These are phyloP conservation scores for Allobates femoralis DNA, from an alignment of 2,797 vertebrate genomes.

Conservation along the genomic window DNA sequence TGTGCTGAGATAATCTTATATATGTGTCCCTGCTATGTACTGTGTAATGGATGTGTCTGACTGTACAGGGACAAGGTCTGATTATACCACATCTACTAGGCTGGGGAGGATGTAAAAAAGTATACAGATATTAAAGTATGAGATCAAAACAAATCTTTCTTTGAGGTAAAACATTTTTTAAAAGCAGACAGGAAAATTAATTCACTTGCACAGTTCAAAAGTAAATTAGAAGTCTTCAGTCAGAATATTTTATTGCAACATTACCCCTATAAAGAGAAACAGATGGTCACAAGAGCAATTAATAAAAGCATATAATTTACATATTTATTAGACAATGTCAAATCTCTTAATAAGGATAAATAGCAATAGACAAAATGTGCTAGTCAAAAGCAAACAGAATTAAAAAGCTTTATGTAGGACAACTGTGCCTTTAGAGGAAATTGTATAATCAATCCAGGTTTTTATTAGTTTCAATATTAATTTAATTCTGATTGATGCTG, in stretches of 20 bases:
- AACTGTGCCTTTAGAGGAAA: not conserved
- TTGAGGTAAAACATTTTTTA: no score
- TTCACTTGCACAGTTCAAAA: constrained; percentile 9
- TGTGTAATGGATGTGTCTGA: no score
- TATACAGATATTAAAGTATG: no score
- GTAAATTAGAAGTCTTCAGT: constrained; percentile 54
- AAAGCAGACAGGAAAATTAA: no score
- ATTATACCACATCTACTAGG: no score
- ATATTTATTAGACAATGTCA: constrained; percentile 71
- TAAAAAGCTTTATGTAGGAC: not conserved
- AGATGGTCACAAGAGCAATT: constrained; percentile 68
- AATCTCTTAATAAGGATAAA: constrained; percentile 69
- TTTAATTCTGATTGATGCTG: not conserved
- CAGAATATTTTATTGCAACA: constrained; percentile 59
- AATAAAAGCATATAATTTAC: constrained; percentile 68
- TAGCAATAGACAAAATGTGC: constrained; percentile 61
- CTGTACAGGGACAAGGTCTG: no score
- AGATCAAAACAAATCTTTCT: no score
- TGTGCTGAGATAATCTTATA: no score
- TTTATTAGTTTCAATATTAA: not conserved
- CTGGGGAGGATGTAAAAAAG: no score
- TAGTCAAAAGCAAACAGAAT: not conserved
- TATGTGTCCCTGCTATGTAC: no score
- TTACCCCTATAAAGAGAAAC: constrained; percentile 64
- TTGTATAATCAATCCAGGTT: not conserved